Conservation (phyloP, 2,113 vertebrate genomes). For the Oxyruncus cristatus region DNA sequence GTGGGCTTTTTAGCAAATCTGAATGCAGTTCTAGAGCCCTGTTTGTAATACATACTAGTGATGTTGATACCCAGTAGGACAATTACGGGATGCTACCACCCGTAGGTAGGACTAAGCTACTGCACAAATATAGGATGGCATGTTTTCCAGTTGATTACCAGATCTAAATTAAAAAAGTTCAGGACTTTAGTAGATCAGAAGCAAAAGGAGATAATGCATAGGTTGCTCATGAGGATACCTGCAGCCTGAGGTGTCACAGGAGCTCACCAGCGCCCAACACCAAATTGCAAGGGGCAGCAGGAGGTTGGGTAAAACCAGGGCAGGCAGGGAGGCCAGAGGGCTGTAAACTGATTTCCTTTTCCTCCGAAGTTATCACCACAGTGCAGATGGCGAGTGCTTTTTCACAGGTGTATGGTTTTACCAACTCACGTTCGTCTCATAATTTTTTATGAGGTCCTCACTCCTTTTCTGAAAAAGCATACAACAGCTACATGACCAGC, state of each 20-base stretch:
- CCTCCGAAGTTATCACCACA: background rate
- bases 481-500: background rate
- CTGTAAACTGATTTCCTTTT: background rate
- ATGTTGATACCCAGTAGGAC: background rate
- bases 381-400: background rate
- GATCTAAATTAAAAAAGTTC: background rate
- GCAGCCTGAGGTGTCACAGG: background rate
- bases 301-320: background rate
- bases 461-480: background rate
- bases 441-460: background rate
- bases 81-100: background rate
- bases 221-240: background rate
- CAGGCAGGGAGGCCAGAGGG: background rate
- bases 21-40: background rate
- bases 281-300: background rate
- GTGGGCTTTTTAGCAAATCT: background rate
- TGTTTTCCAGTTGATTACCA: background rate
- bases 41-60: background rate
- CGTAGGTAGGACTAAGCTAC: background rate
- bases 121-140: background rate
- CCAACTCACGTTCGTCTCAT: background rate
- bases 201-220: background rate
- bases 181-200: background rate
- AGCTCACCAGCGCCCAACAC: background rate
- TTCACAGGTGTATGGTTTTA: background rate